These are phyloP conservation scores for Andrena flavipes DNA, from an alignment of 2,888 invertebrate species.

Conservation along the genomic window DNA sequence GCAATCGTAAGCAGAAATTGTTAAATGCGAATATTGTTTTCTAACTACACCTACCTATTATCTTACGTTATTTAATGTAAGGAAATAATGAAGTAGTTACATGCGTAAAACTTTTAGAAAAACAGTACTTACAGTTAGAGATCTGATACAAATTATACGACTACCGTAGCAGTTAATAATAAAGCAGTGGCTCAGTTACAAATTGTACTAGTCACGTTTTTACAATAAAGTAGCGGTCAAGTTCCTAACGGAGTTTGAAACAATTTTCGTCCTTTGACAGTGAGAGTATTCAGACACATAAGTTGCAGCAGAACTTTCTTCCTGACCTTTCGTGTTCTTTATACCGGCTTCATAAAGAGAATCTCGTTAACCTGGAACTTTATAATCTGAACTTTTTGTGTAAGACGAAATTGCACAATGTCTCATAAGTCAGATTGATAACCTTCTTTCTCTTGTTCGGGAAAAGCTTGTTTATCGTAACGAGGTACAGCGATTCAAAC, in stretches of 20 bases:
- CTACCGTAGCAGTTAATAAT: no score
- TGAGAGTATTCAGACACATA: slow-evolving; percentile 18
- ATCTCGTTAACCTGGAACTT: slow-evolving; percentile 28
- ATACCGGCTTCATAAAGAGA: slow-evolving; percentile 4
- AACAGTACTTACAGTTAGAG: no score
- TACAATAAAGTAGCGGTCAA: slow-evolving; percentile 16
- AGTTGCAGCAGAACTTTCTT: slow-evolving; percentile 21
- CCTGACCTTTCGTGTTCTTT: slow-evolving; percentile 17
- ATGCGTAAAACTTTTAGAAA: no score
- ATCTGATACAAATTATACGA: no score
- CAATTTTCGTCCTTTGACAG: slow-evolving; percentile 44
- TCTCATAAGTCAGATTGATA: slow-evolving; percentile 8
- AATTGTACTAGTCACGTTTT: slow-evolving; percentile 9
- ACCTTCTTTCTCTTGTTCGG: not conserved
- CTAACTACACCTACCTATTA: no score
- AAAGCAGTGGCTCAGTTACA: no score
- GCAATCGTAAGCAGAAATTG: no score
- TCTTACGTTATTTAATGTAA: no score
- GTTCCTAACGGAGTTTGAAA: slow-evolving; percentile 37
- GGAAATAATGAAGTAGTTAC: no score
- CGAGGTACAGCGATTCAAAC: not conserved
- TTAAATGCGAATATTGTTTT: no score
- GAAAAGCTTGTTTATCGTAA: not conserved
- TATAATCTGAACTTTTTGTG: slow-evolving; percentile 8
- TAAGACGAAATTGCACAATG: slow-evolving; percentile 14